These are phyloP conservation scores for Pogonomyrmex californicus DNA, from an alignment of 1,140 invertebrate species.

Conservation along the genomic window DNA sequence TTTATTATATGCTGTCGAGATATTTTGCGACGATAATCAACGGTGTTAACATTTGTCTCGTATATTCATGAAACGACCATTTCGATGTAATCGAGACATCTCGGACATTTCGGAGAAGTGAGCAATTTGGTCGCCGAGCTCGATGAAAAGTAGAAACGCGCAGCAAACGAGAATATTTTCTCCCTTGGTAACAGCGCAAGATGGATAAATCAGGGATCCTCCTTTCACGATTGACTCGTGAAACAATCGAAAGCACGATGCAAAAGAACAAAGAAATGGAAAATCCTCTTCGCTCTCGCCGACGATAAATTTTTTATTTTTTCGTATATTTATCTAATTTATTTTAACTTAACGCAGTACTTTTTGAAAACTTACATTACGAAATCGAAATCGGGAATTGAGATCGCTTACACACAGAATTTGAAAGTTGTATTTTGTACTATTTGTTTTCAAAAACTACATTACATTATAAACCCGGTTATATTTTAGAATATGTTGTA, in stretches of 20 bases:
- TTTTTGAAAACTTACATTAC: no score
- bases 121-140: background rate
- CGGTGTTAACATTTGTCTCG: background rate
- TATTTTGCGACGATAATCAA: background rate
- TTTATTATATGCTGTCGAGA: background rate
- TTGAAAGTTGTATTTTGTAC: no score
- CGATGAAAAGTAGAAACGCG: background rate
- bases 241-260: background rate
- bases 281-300: background rate
- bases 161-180: background rate
- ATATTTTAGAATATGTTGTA: no score
- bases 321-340: no score
- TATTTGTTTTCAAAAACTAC: no score
- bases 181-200: constrained; percentile 16
- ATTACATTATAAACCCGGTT: no score
- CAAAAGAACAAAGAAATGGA: background rate
- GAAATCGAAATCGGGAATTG: no score
- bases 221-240: background rate
- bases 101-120: background rate
- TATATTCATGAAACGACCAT: background rate
- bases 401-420: no score
- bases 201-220: background rate
- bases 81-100: no score
- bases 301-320: background rate
- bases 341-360: no score